These are phyloP conservation scores for Orthosia cruda DNA, from an alignment of 2,888 invertebrate genomes.

Conservation along the genomic window DNA sequence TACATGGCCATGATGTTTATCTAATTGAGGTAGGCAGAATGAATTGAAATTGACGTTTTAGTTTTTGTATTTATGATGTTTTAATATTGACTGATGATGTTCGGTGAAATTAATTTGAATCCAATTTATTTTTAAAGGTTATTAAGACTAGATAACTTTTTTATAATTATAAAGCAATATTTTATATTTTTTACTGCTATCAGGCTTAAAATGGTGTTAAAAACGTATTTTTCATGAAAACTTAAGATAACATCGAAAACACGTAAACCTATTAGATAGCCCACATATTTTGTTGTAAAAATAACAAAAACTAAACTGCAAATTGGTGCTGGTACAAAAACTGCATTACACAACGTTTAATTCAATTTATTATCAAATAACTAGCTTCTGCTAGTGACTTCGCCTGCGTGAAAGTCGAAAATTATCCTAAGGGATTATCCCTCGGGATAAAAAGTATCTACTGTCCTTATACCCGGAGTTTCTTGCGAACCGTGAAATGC, in stretches of 20 bases:
- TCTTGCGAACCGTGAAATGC: no score
- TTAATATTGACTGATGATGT: conserved; percentile 6
- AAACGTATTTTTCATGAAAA: conserved; percentile 29
- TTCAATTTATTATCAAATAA: conserved; percentile 15
- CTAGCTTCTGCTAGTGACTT: no score
- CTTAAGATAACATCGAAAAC: not conserved
- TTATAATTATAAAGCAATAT: not conserved
- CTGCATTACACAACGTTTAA: not conserved
- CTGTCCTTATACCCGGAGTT: no score
- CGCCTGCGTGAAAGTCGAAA: no score
- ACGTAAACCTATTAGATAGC: not conserved
- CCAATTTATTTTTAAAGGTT: not conserved
- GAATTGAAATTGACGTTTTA: conserved; percentile 25
- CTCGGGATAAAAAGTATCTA: no score
- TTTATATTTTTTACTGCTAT: not conserved
- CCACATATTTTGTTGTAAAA: not conserved
- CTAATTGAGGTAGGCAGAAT: conserved; percentile 11
- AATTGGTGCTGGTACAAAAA: conserved; percentile 17
- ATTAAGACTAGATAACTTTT: not conserved
- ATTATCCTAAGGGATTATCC: no score
- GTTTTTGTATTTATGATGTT: not conserved
- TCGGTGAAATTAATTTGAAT: not conserved
- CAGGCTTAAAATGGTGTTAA: conserved; percentile 6
- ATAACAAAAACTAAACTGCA: conserved; percentile 2
- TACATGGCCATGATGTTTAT: conserved; percentile 38